Evolutionary conservation across 2,888 invertebrate species (phyloP).

Genomic region (Camponotus fellah): DNA sequence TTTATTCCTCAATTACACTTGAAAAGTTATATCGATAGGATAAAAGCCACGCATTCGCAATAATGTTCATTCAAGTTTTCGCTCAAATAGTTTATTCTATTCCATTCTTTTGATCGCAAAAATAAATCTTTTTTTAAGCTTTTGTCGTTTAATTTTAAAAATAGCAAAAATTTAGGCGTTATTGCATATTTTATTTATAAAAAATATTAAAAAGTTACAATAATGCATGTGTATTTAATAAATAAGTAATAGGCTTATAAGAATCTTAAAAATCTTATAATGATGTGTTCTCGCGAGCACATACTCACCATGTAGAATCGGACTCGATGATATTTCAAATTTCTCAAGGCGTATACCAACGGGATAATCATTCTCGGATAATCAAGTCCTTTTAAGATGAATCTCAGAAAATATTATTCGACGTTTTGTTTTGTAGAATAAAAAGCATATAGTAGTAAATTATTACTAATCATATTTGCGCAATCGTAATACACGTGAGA

Average conservation of each 20-base stretch:
- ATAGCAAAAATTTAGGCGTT: not conserved
- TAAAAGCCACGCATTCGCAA: slow-evolving; percentile 55
- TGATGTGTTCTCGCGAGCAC: slow-evolving; percentile 25
- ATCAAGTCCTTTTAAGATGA: slow-evolving; percentile 30
- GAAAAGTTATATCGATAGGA: slow-evolving; percentile 79
- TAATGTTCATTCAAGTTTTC: slow-evolving; percentile 25
- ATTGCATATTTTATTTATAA: not conserved
- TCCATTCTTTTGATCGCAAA: slow-evolving; percentile 16
- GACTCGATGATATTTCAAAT: slow-evolving; percentile 38
- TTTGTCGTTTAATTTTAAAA: not conserved
- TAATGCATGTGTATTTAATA: not conserved
- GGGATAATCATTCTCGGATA: not conserved
- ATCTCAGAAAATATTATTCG: slow-evolving; percentile 3
- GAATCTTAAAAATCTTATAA: not conserved
- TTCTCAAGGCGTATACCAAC: slow-evolving; percentile 17
- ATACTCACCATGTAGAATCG: slow-evolving; percentile 34
- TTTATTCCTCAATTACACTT: slow-evolving; percentile 84
- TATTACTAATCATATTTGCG: not conserved
- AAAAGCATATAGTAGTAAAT: not conserved
- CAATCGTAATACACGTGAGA: not conserved
- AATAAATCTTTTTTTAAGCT: not conserved
- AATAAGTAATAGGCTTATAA: not conserved
- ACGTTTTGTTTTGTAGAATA: not conserved
- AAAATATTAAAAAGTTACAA: not conserved
- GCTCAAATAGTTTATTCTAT: slow-evolving; percentile 37